phyloP scores from a whole-genome alignment of 2,797 vertebrate genomes.

The Pseudochirops cupreus region DNA sequence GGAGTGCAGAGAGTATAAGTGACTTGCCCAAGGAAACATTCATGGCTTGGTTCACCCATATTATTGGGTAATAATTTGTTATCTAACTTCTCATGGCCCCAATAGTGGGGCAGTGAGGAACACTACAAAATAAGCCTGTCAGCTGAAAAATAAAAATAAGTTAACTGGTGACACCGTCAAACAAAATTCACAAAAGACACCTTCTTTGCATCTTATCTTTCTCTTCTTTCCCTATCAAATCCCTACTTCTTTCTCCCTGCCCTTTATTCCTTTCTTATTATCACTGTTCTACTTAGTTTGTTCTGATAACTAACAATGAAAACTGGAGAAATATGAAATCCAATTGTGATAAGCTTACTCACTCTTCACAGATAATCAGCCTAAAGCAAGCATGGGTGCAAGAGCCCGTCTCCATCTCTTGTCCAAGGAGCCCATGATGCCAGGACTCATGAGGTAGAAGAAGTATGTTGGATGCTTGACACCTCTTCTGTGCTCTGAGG shows the following conservation, averaged over 20 bases:
- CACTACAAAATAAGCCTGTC: not conserved
- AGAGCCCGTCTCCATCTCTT: conserved; percentile 27
- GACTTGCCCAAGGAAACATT: not conserved
- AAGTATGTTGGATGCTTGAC: not conserved
- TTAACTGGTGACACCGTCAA: not conserved
- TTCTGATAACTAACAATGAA: not conserved
- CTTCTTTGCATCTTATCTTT: not conserved
- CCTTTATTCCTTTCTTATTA: not conserved
- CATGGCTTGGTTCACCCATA: not conserved
- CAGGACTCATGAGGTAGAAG: conserved; percentile 17
- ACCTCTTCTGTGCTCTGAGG: not conserved
- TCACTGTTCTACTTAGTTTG: conserved; percentile 4
- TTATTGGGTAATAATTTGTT: not conserved
- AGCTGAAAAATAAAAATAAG: not conserved
- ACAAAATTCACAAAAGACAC: not conserved
- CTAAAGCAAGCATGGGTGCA: not conserved
- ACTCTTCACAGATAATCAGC: conserved; percentile 67
- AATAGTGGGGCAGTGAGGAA: not conserved
- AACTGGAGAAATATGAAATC: conserved; percentile 33
- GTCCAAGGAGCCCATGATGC: not conserved
- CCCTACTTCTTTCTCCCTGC: not conserved
- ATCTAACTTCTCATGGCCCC: not conserved
- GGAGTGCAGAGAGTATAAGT: not conserved
- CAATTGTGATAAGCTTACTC: conserved; percentile 66
- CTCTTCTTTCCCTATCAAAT: not conserved